Evolutionary conservation across 2,797 vertebrate species (phyloP).

Genomic region (Sebastes miniatus): DNA sequence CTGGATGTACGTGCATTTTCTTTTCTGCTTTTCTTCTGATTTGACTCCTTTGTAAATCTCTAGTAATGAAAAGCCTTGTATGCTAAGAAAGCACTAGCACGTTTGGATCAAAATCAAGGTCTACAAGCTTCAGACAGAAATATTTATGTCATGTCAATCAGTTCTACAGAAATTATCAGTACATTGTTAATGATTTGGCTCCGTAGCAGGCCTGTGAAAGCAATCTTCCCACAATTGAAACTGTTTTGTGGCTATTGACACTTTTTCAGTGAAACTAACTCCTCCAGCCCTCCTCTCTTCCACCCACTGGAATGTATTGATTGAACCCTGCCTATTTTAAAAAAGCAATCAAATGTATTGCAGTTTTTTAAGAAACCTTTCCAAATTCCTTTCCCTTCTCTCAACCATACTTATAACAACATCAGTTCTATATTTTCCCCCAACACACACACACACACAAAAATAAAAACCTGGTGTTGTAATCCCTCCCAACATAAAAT

Average conservation of each 20-base stretch:
- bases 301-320: background rate
- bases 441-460: background rate
- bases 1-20: background rate
- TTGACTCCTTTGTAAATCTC: background rate
- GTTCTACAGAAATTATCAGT: background rate
- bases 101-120: background rate
- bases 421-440: background rate
- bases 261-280: background rate
- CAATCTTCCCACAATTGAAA: background rate
- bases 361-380: background rate
- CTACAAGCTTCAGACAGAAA: background rate
- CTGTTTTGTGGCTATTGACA: background rate
- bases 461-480: background rate
- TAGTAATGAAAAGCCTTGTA: background rate
- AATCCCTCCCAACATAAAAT: slow-evolving; percentile 32
- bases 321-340: background rate
- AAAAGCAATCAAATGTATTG: slow-evolving; percentile 4
- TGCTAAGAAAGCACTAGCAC: background rate
- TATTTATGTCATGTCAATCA: background rate
- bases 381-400: background rate
- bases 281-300: background rate
- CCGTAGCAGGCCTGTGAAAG: background rate
- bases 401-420: background rate
- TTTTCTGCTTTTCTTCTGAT: background rate
- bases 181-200: background rate